Base-by-base conservation (phyloP, 2,113 vertebrate genomes). In the Gobius niger region DNA sequence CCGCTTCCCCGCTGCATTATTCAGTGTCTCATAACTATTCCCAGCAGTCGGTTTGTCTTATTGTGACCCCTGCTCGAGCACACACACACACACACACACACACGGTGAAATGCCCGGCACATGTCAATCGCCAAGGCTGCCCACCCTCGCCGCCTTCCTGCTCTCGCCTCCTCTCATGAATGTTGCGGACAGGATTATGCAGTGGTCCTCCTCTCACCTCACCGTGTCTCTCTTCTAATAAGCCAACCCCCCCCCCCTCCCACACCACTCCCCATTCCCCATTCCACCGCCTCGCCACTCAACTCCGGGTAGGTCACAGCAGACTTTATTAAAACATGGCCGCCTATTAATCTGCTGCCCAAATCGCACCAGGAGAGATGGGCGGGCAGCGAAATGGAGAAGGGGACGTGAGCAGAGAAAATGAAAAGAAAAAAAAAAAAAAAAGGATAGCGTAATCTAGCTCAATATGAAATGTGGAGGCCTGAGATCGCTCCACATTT, bases 241-340 rank as follows among this genome's bases (percentile, higher is more conserved):
- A 82, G 67, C 68, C 41, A 40, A 7, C 2, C 7, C 44, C 44
- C 24, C 1, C 24, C 24, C 24, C 24, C 24, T 4, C 24, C 24
- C 24, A 2, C 24, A 34, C 24, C 24, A 34, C 24, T 34, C 1
- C 1, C 24, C 24, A 34, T 4, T 34, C 24, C 24, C 24, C 24
- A 34, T 34, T 34, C 24, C 24, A 34, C 24, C 24, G 24, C 24
- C 24, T 34, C 24, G 24, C 24, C 24, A 34, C 5, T 34, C 24
- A 34, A 34, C 24, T 53, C 7, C 19, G 40, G 1, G 52, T 63
- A 73, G 82, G 82, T 83, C 77, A 81, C 14, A 46, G 24, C 49
- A 66, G 70, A 81, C 72, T 85, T 89, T 84, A 90, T 88, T 90
- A 88, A 90, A 88, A 88, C 84, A 87, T 7, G 47, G 75, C 24